Evolutionary conservation across 2,797 vertebrate species (phyloP), one percentile per base, ranked within the genome.

Genomic region (Pelochelys cantorii): DNA sequence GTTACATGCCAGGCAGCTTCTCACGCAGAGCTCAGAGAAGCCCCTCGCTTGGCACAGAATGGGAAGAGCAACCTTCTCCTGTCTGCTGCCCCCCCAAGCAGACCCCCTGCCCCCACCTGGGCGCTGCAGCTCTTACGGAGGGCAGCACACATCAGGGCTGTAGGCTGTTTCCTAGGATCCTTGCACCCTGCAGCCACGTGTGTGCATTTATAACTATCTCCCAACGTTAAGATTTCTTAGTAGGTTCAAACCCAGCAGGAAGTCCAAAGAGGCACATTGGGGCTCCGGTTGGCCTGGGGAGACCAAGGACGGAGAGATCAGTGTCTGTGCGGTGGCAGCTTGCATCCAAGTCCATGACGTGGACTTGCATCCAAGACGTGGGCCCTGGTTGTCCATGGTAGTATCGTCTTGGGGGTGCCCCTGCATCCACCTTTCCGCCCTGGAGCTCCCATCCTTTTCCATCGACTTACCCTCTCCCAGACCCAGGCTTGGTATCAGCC

Each of bases 51-150:
- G 23, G 57, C 5, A 3, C 13, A 53, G 8, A 7, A 29, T 9
- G 5, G 57, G 29, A 81, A 17, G 56, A 8, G 55, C 79, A 22
- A 7, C 25, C 37, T 59, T 48, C 56, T 81, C 27, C 56, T 31
- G 55, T 23, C 56, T 5, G 2, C 74, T 29, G 74, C 74, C 48
- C 25, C 48, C 25, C 74, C 42, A 20, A 37, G 14, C 29, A 22
- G 18, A 15, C 27, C n/a, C 7, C 12, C 1, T 0, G 23, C 14
- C 0, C 94, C 54, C 60, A 0, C 0, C 0, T 1, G 83, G 65
- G 12, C 34, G 81, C 34, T 27, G 18, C 60, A n/a, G 48, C 48
- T 23, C 15, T 7, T 9, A 18, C 31, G 75, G 57, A 17, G 42
- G 52, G 25, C 34, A 31, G 22, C 25, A 23, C 13, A 15, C 15